Evolutionary conservation across 2,888 invertebrate genomes (phyloP).

Genomic region (Pherbina coryleti): DNA sequence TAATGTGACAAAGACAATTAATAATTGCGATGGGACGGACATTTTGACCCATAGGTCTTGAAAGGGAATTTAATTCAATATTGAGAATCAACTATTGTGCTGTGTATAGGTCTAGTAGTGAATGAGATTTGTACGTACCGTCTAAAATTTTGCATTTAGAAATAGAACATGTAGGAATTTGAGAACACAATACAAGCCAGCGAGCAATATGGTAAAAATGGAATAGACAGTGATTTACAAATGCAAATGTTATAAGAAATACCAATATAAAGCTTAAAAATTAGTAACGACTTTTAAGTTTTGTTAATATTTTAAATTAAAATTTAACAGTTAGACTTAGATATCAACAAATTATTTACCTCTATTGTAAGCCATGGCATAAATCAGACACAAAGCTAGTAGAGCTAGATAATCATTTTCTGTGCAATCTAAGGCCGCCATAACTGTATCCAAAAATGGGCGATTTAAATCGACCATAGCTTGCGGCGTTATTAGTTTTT

Average conservation of each 20-base stretch:
- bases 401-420: constrained; percentile 98
- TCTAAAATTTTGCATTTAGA: constrained; percentile 37
- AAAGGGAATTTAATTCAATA: too few relatives aligned
- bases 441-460: constrained; percentile 88
- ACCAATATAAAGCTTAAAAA: neutral
- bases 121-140: constrained; percentile 42
- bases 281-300: neutral
- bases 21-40: too few relatives aligned
- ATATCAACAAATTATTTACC: constrained; percentile 72
- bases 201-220: constrained; percentile 26
- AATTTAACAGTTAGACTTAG: neutral
- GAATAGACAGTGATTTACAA: constrained; percentile 26
- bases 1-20: too few relatives aligned
- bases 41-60: too few relatives aligned
- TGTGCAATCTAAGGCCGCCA: constrained; percentile 86
- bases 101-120: too few relatives aligned
- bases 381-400: constrained; percentile 90
- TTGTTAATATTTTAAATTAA: neutral
- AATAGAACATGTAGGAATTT: constrained; percentile 2
- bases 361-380: constrained; percentile 93
- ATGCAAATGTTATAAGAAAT: constrained; percentile 22
- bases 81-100: too few relatives aligned
- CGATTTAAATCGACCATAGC: constrained; percentile 58
- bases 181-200: constrained; percentile 31
- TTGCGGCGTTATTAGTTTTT: constrained; percentile 55